Evolutionary conservation across 2,888 invertebrate genomes (phyloP), one percentile per base, ranked within the genome.

Genomic region (Perdita meconis): DNA sequence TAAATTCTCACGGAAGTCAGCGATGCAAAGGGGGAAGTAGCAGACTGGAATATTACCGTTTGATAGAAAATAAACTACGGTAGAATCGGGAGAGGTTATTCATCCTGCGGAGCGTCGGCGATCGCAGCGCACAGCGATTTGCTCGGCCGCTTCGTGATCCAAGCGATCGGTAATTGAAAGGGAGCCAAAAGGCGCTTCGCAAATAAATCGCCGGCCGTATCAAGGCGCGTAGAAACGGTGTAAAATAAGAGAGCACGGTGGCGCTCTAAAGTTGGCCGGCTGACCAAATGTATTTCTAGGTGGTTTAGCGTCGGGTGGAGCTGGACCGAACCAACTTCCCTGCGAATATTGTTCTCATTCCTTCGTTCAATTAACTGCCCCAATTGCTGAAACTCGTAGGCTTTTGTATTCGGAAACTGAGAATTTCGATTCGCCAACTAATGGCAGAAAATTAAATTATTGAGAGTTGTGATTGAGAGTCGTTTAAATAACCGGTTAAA

Each of bases 271-370:
- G 57, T 75, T 79, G 61, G 78, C 78, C 36, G 50, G 56, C 64
- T 55, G 51, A 78, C 75, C 85, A 73, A 81, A 78, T 78, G 75
- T 84, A 85, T 83, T 85, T 83, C 80, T 69, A 80, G 80, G 71
- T 57, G 50, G 53, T 70, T 65, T 4, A 56, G 70, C 65, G 40
- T 26, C 12, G n/a, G 57, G 6, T 6, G 13, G 22, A 53, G n/a
- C 13, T 47, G 22, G 22, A 47, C 47, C 61, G 22, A 36, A 12
- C 36, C 16, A 22, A 6, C 65, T n/a, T 44, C 16, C 16, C 22
- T 34, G 4, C 8, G 44, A 47, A 38, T 19, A 22, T 50, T 75
- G 61, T 60, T 68, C 51, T 63, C 44, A 16, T 63, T 51, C 47
- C 3, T 19, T 34, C 13, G 47, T 44, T 60, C 34, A 34, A 19